phyloP scores from a whole-genome alignment of 2,888 invertebrate species.

The Peribatodes rhomboidaria region DNA sequence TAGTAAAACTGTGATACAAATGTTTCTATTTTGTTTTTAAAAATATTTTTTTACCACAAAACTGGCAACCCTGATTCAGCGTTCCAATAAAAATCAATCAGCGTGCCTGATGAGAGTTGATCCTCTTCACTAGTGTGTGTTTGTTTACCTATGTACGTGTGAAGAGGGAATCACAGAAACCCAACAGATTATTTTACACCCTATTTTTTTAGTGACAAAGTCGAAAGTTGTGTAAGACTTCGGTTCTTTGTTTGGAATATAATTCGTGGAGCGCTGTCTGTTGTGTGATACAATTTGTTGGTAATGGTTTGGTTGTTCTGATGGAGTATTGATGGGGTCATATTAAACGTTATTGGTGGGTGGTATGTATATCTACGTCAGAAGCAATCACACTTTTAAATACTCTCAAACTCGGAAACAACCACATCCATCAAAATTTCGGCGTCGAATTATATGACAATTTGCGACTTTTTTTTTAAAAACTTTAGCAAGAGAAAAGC shows the following conservation, averaged over 20 bases:
- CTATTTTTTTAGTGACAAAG: conserved; percentile 11
- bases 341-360: background rate
- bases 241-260: conserved; percentile 32
- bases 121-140: conserved; percentile 58
- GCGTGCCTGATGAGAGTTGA: conserved; percentile 68
- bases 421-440: too few relatives aligned
- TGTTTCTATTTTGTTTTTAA: too few relatives aligned
- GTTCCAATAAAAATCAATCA: conserved; percentile 82
- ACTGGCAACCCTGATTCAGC: conserved; percentile 66
- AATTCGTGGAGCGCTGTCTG: conserved; percentile 22
- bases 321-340: conserved; percentile 17
- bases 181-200: conserved; percentile 14
- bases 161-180: conserved; percentile 33
- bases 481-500: too few relatives aligned
- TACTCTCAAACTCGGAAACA: too few relatives aligned
- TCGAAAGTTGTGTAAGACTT: conserved; percentile 3
- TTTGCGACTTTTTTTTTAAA: too few relatives aligned
- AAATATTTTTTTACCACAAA: background rate
- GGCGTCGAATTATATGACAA: too few relatives aligned
- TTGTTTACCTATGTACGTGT: conserved; percentile 24
- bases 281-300: conserved; percentile 33
- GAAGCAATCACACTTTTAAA: too few relatives aligned
- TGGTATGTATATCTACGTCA: too few relatives aligned
- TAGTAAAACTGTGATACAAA: too few relatives aligned
- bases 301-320: conserved; percentile 25